phyloP scores from a whole-genome alignment of 1,140 invertebrate genomes.

The Hyles vespertilio region DNA sequence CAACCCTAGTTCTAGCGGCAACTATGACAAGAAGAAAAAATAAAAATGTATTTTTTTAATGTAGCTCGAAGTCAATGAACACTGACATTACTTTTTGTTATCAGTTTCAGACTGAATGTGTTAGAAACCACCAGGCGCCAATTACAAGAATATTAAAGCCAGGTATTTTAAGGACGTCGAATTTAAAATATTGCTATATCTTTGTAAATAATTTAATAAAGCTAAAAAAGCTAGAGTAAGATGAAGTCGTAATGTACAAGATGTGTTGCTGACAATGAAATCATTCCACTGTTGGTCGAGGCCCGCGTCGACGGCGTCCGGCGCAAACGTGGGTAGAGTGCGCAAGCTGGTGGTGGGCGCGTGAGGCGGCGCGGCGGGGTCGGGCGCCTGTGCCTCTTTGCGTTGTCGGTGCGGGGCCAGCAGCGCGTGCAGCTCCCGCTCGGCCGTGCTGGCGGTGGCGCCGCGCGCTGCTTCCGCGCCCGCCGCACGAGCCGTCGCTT shows the following conservation, averaged over 20 bases:
- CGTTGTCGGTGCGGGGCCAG: slow-evolving; percentile 38
- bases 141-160: slow-evolving; percentile 7
- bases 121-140: not conserved
- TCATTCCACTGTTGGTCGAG: slow-evolving; percentile 39
- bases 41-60: too few species aligned
- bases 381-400: slow-evolving; percentile 26
- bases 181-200: slow-evolving; percentile 36
- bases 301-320: slow-evolving; percentile 28
- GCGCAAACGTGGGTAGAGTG: slow-evolving; percentile 19
- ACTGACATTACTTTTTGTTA: too few species aligned
- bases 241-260: slow-evolving; percentile 12
- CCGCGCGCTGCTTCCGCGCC: too few species aligned
- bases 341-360: not conserved
- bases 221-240: slow-evolving; percentile 35
- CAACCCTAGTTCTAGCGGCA: too few species aligned
- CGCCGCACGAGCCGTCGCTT: too few species aligned
- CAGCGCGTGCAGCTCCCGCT: slow-evolving; percentile 38
- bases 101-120: too few species aligned
- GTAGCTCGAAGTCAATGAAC: too few species aligned
- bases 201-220: slow-evolving; percentile 55
- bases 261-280: slow-evolving; percentile 31
- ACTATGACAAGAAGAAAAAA: too few species aligned
- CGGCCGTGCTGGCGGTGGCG: slow-evolving; percentile 28
- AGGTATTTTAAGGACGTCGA: slow-evolving; percentile 2
- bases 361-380: not conserved